These are phyloP conservation scores for Chloroceryle amazona DNA, from an alignment of 2,797 vertebrate genomes.

Conservation along the genomic window DNA sequence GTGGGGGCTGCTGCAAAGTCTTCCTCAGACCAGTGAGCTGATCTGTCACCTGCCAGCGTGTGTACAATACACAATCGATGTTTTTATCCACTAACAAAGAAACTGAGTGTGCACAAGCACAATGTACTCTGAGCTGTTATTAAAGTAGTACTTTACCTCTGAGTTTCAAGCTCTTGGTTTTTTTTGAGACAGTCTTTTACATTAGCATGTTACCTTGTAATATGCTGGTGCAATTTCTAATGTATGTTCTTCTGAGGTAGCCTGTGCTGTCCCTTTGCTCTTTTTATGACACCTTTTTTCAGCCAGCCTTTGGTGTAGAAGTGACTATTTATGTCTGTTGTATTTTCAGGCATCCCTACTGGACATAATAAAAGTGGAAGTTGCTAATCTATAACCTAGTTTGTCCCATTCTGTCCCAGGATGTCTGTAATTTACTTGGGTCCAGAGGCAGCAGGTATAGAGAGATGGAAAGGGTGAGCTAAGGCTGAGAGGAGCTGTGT, in stretches of 20 bases:
- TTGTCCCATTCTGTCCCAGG: not conserved
- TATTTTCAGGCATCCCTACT: not conserved
- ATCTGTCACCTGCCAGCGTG: constrained; percentile 12
- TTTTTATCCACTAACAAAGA: not conserved
- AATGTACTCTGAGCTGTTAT: not conserved
- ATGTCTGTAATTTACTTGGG: not conserved
- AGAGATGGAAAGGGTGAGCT: not conserved
- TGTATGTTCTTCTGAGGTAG: not conserved
- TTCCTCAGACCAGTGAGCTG: not conserved
- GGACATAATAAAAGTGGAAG: not conserved
- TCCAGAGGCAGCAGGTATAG: not conserved
- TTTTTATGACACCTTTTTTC: constrained; percentile 11
- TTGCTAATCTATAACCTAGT: not conserved
- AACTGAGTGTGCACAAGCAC: not conserved
- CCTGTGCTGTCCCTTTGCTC: not conserved
- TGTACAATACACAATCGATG: not conserved
- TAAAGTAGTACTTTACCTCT: not conserved
- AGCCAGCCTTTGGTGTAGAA: not conserved
- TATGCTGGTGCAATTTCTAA: not conserved
- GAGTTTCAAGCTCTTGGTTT: not conserved
- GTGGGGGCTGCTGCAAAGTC: not conserved
- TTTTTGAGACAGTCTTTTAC: not conserved
- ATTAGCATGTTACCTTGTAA: not conserved
- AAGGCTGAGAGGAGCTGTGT: not conserved
- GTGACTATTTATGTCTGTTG: not conserved